Percentiles rank a stretch among this genome's conserved stretches.
Conservation (phyloP, 2,888 invertebrate genomes). For the Tenthredo notha region DNA sequence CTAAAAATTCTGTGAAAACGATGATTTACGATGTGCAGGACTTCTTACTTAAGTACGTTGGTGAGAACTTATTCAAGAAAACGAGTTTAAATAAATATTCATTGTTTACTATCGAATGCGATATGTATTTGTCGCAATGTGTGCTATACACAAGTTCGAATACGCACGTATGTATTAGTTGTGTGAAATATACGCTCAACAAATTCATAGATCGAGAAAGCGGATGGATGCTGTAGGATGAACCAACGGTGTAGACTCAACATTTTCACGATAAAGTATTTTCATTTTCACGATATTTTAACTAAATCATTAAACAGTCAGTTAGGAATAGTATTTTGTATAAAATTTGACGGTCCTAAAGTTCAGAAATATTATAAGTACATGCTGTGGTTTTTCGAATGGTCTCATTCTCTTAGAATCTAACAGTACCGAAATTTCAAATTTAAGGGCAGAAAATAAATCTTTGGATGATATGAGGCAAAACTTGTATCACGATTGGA, state of each 20-base stretch:
- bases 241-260: slow-evolving; percentile 63
- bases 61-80: background rate
- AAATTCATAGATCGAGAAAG: slow-evolving; percentile 64
- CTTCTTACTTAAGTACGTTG: slow-evolving; percentile 1
- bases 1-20: slow-evolving; percentile 3
- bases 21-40: slow-evolving; percentile 16
- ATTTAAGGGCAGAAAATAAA: background rate
- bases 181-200: slow-evolving; percentile 41
- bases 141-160: background rate
- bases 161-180: background rate
- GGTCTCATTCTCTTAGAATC: background rate
- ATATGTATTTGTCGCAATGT: slow-evolving; percentile 16
- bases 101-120: slow-evolving; percentile 7
- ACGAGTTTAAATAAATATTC: slow-evolving; percentile 39
- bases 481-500: background rate
- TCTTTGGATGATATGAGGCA: background rate
- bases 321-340: background rate
- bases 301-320: background rate
- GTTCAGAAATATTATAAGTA: background rate
- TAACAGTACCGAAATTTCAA: background rate
- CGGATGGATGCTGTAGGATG: slow-evolving; percentile 61
- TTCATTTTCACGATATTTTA: background rate
- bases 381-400: background rate
- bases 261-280: slow-evolving; percentile 20
- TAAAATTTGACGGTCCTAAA: background rate